A percentile compares a stretch with the other conserved stretches of the same genome.
Evolutionary conservation across 2,113 vertebrate species (phyloP).

Genomic region (Notiomystis cincta): DNA sequence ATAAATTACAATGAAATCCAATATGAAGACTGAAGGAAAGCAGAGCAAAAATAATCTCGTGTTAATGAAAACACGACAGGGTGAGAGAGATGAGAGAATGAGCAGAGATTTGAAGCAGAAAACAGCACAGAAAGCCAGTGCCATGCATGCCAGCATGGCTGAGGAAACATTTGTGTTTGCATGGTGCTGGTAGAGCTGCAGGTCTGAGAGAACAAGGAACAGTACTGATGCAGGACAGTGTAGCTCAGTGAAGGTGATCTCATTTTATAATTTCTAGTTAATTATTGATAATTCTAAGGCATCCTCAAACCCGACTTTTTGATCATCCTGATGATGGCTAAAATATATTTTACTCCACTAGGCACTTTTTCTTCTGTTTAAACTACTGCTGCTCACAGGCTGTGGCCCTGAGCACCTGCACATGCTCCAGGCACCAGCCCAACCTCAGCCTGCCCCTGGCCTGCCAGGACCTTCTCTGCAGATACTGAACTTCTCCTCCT

Average conservation of each 20-base stretch:
- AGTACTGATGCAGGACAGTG: neutral
- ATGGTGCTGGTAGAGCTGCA: neutral
- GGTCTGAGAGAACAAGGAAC: neutral
- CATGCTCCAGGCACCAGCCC: neutral
- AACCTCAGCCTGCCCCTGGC: neutral
- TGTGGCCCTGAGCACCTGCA: neutral
- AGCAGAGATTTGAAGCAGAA: neutral
- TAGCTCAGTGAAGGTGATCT: neutral
- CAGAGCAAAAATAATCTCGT: neutral
- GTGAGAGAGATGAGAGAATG: neutral
- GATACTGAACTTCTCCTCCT: neutral
- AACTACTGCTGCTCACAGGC: neutral
- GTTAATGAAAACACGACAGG: neutral
- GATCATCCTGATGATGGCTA: neutral
- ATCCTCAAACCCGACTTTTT: neutral
- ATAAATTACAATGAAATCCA: neutral
- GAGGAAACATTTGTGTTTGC: neutral
- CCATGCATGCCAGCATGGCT: fast-evolving
- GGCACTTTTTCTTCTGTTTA: neutral
- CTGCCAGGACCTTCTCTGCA: neutral
- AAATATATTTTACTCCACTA: neutral
- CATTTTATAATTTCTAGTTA: neutral
- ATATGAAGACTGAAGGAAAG: neutral
- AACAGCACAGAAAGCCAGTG: neutral
- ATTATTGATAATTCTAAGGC: neutral